Base-by-base conservation (phyloP, 53 echinoderm and acorn worm genomes). In the Antedon mediterranea region DNA sequence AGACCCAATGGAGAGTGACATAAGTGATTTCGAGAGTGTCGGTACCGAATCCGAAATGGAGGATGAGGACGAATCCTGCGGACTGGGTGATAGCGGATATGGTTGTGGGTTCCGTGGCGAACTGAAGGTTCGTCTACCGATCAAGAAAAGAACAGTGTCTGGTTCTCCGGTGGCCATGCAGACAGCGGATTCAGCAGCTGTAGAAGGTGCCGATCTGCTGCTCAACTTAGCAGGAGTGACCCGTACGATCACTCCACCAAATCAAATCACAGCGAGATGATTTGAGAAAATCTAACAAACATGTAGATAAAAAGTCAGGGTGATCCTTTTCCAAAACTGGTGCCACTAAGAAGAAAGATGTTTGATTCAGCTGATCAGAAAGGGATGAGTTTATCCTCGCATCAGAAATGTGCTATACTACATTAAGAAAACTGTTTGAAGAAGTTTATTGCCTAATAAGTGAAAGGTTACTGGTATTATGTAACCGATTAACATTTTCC, bases 1-100 rank as follows among this genome's bases (percentile, higher is more conserved):
- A 7, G 98, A 98, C 78, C 92, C 98, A 3, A 80, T 93, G n/a
- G 92, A 98, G 73, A 85, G 92, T 30, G 90, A 89, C 37, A 84
- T 87, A 78, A 88, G 88, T 32, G 98, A 98, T 75, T 88, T 87
- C 32, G 93, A 93, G 34, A 84, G 87, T 80, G 85, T 89, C 32
- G 89, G 89, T 33, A 83, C 88, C 4, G 98, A 98, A 33, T 93
- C 90, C 0, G 98, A 98, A 31, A 89, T 89, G 86, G 93, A 93
- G 72, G 88, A 90, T 42, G 88, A 88, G 33, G 81, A 82, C 29
- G 90, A 91, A 73, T 94, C 94, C 0, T 80, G 85, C 30, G 30
- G 29, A 14, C 43, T 34, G 2, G 30, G 29, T 77, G 77, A 43
- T 77, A 74, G 33, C 26, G 74, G 33, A 2, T 74, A 32, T 14